Conservation (phyloP, 2,888 invertebrate species). For the Pterostichus niger region DNA sequence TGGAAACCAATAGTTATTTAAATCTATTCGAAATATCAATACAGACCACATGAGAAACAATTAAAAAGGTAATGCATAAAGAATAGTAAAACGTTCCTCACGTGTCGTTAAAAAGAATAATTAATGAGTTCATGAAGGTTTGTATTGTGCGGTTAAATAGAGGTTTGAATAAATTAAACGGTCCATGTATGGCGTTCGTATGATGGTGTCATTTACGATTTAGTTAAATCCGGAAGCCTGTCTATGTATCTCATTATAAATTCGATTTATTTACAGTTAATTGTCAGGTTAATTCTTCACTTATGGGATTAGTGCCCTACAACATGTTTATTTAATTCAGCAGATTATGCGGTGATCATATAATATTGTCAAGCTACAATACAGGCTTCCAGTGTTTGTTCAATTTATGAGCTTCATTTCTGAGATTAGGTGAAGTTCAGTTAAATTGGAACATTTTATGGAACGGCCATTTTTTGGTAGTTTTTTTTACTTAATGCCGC, state of each 20-base stretch:
- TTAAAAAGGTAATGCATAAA: neutral
- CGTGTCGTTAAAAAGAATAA: neutral
- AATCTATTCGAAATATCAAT: too few relatives aligned
- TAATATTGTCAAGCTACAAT: neutral
- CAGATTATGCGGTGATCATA: conserved; percentile 5
- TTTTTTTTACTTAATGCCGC: too few relatives aligned
- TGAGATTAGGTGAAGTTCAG: too few relatives aligned
- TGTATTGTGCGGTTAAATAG: neutral
- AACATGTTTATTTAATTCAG: conserved; percentile 25
- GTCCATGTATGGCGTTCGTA: neutral
- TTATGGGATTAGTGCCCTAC: conserved; percentile 12
- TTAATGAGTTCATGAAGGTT: neutral
- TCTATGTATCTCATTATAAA: conserved; percentile 23
- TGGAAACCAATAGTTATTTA: too few relatives aligned
- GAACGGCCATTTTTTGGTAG: too few relatives aligned
- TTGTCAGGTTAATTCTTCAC: conserved; percentile 22
- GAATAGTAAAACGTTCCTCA: too few relatives aligned
- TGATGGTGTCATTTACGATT: conserved; percentile 23
- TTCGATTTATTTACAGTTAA: conserved; percentile 32
- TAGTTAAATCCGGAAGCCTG: neutral
- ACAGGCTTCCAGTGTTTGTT: too few relatives aligned
- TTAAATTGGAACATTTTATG: too few relatives aligned
- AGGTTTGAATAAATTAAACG: neutral
- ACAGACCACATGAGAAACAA: neutral
- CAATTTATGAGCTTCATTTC: too few relatives aligned